Evolutionary conservation across 1,140 invertebrate genomes (phyloP), one percentile per base, ranked within the genome.

Genomic region (Formica exsecta): DNA sequence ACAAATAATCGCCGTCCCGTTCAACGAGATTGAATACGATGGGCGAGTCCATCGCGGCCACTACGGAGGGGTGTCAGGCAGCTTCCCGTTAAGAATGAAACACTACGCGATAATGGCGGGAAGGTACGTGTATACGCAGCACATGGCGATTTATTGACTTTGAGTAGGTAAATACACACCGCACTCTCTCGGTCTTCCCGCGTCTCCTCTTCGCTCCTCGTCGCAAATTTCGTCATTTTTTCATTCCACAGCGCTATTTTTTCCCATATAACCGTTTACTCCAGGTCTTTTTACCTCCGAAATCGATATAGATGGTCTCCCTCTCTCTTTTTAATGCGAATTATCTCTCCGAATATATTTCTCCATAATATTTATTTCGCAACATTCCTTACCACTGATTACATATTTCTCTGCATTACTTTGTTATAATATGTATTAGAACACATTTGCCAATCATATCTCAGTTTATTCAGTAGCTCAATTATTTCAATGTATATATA

Each of bases 21-120:
- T 48, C 51, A 7, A 62, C 38, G 54, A 57, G 57, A n/a, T 57
- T 51, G 75, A 66, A 87, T 68, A 86, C 44, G 66, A 79, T 22
- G 93, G 94, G 86, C 92, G 92, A 93, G 91, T 94, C 93, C 92
- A 94, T 91, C 91, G 59, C 71, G n/a, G 61, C 38, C 61, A 66
- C 51, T 70, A 29, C 66, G 79, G 77, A 87, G 80, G 89, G 88
- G 86, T 75, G 91, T 84, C 25, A 3, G 87, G 86, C 29, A 84
- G 54, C 59, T 11, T 62, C 59, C 25, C 80, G 89, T 91, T 88
- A 91, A 90, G 88, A 93, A 92, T 92, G 87, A 90, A 91, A 77
- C 79, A 86, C 70, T 79, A 83, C 87, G 80, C 73, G 85, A 90
- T 91, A 92, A 93, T 94, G 92, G 93, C 93, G 93, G 92, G 93